These are phyloP conservation scores for Clostera curtula DNA, from an alignment of 2,888 invertebrate species.

Conservation along the genomic window DNA sequence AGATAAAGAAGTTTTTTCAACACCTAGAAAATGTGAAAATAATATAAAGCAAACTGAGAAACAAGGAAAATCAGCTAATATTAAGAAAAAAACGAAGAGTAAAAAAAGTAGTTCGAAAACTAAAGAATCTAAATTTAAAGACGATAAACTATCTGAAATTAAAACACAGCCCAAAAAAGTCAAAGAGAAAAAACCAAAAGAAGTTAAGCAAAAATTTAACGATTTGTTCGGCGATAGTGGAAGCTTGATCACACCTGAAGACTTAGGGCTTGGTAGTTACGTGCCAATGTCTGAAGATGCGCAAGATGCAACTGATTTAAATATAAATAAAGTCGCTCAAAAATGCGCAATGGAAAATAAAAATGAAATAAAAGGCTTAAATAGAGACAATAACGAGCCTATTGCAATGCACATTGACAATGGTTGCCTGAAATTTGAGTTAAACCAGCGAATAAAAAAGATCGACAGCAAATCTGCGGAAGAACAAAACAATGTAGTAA, in stretches of 20 bases:
- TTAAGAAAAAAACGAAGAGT: constrained; percentile 20
- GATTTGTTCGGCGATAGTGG: constrained; percentile 61
- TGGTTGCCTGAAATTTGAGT: no score
- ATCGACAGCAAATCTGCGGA: no score
- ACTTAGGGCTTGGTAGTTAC: constrained; percentile 44
- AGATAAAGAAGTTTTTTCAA: no score
- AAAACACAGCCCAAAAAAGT: constrained; percentile 23
- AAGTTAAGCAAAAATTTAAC: constrained; percentile 38
- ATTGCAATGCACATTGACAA: no score
- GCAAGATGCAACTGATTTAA: constrained; percentile 42
- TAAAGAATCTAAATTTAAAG: constrained; percentile 17
- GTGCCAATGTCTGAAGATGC: constrained; percentile 47
- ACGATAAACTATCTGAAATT: constrained; percentile 13
- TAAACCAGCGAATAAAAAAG: no score
- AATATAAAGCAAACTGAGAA: neutral
- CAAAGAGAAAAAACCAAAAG: constrained; percentile 22
- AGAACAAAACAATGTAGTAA: no score
- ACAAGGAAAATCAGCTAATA: neutral
- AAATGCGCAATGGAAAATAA: no score
- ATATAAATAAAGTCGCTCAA: constrained; percentile 14
- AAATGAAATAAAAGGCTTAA: no score
- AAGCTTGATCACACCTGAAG: constrained; percentile 62
- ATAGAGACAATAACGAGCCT: no score
- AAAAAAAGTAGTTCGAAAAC: constrained; percentile 28
- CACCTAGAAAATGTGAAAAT: neutral